Conservation (phyloP, 2,888 invertebrate genomes). For the Chloroclystis v-ata region DNA sequence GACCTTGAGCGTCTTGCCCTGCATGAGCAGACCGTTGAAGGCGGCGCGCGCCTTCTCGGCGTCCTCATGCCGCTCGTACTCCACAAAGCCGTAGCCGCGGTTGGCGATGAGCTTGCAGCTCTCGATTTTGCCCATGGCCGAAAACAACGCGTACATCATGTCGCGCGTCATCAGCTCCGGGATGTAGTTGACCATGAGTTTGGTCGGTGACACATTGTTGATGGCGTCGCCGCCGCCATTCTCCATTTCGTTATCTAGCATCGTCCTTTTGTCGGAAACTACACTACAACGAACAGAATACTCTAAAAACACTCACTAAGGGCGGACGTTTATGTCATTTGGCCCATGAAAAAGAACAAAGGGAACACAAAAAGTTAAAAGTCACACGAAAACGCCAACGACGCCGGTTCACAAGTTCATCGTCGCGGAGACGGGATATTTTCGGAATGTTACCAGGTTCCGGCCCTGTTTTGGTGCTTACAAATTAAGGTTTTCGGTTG, state of each 20-base stretch:
- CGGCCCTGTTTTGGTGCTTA: constrained; percentile 35
- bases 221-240: constrained; percentile 77
- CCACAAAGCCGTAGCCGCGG: constrained; percentile 74
- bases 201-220: constrained; percentile 77
- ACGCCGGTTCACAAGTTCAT: constrained; percentile 77
- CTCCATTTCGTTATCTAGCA: constrained; percentile 74
- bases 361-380: constrained; percentile 67
- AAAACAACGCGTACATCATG: constrained; percentile 76
- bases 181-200: constrained; percentile 78
- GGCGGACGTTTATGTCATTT: constrained; percentile 67
- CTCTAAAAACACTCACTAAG: constrained; percentile 63
- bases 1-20: constrained; percentile 74
- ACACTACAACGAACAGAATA: constrained; percentile 71
- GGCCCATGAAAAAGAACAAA: constrained; percentile 67
- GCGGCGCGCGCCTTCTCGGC: constrained; percentile 75
- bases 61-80: constrained; percentile 74
- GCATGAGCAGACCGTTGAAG: constrained; percentile 75
- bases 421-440: constrained; percentile 65
- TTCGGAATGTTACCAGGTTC: constrained; percentile 70
- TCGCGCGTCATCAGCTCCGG: constrained; percentile 76
- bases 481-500: constrained; percentile 25
- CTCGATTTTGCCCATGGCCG: constrained; percentile 75
- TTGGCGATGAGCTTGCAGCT: constrained; percentile 74
- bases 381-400: constrained; percentile 69
- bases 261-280: constrained; percentile 63